Evolutionary conservation across 53 echinoderm and acorn worm genomes (phyloP).

Genomic region (Paracentrotus lividus): DNA sequence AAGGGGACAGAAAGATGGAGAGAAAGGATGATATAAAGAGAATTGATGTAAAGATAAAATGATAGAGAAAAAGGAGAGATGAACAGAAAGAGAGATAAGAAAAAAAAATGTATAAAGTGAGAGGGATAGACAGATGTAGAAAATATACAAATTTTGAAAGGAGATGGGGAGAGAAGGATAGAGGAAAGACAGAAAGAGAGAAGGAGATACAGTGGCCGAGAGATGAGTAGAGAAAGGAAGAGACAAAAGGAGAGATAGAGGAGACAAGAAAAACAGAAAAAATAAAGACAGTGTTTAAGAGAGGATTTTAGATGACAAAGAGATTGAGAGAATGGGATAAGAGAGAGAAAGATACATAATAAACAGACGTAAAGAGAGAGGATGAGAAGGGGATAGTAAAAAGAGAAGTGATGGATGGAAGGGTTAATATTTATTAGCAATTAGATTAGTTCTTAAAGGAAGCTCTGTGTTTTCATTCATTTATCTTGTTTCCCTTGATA

Average conservation of each 20-base stretch:
- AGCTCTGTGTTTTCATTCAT: too few species aligned
- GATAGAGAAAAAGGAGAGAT: not conserved
- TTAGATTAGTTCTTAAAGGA: not conserved
- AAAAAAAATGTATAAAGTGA: not conserved
- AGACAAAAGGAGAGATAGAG: not conserved
- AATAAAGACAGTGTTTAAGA: not conserved
- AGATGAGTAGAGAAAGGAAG: not conserved
- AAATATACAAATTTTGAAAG: not conserved
- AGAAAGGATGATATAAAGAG: not conserved
- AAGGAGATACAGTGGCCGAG: too few species aligned
- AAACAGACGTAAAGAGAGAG: too few species aligned
- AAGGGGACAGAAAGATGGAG: not conserved
- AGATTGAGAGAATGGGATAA: too few species aligned
- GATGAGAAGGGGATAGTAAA: too few species aligned
- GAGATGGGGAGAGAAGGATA: not conserved
- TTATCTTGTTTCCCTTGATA: too few species aligned
- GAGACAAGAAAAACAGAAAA: too few species aligned
- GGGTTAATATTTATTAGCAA: not conserved
- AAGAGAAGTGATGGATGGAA: not conserved
- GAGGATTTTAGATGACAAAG: not conserved
- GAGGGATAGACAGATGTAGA: too few species aligned
- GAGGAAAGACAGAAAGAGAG: too few species aligned
- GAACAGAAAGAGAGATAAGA: not conserved
- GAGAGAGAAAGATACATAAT: too few species aligned
- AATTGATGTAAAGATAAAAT: too few species aligned